Percentiles rank a stretch among this genome's conserved stretches.
Conservation (phyloP, 2,797 vertebrate genomes). For the Gila robusta region DNA sequence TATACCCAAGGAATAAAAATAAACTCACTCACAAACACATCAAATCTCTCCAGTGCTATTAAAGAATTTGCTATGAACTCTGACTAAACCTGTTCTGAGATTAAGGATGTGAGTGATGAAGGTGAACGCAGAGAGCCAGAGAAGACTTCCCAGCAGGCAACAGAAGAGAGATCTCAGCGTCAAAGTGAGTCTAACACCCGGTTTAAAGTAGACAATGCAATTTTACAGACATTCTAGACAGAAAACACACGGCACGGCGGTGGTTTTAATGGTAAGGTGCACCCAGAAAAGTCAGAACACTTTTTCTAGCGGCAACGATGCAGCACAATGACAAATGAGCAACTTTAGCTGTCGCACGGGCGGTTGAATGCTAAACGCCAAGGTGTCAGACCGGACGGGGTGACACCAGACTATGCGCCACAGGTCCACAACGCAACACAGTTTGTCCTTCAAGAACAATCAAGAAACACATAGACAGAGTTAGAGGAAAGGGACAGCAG, state of each 20-base stretch:
- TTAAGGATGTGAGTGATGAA: constrained; percentile 4
- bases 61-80: constrained; percentile 4
- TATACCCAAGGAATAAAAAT: background rate
- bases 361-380: constrained; percentile 24
- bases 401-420: constrained; percentile 47
- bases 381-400: constrained; percentile 29
- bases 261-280: constrained; percentile 19
- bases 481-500: constrained; percentile 13
- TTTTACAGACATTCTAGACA: constrained; percentile 36
- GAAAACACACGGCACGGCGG: background rate
- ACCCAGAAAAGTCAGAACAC: constrained; percentile 47
- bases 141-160: background rate
- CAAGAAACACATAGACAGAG: constrained; percentile 37
- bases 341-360: constrained; percentile 60
- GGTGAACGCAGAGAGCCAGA: background rate
- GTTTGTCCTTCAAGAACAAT: constrained; percentile 59
- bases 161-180: background rate
- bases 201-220: constrained; percentile 16
- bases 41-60: constrained; percentile 7
- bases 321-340: constrained; percentile 61
- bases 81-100: background rate
- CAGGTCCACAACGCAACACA: constrained; percentile 55
- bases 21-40: constrained; percentile 18
- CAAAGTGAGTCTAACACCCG: constrained; percentile 1
- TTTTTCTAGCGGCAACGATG: constrained; percentile 52